These are phyloP conservation scores for Cephonodes hylas DNA, from an alignment of 2,888 invertebrate genomes.

Conservation along the genomic window DNA sequence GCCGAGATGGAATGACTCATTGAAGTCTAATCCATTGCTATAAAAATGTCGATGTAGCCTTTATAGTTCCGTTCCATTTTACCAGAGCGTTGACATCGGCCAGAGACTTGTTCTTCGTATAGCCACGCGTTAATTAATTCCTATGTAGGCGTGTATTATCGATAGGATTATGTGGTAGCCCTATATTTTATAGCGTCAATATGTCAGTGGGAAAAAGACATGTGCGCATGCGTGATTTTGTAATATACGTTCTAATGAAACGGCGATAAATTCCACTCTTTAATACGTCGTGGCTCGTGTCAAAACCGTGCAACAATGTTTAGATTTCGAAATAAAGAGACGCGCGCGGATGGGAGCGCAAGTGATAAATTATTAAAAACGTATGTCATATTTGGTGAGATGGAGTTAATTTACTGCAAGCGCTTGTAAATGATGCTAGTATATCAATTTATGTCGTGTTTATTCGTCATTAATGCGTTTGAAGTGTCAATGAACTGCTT, in stretches of 20 bases:
- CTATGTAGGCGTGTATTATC: slow-evolving; percentile 74
- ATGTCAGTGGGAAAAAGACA: slow-evolving; percentile 63
- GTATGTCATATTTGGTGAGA: background rate
- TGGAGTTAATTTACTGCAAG: background rate
- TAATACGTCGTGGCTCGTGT: background rate
- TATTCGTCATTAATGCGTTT: background rate
- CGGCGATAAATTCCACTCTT: slow-evolving; percentile 3
- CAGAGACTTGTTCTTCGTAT: slow-evolving; percentile 66
- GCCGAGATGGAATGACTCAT: slow-evolving; percentile 63
- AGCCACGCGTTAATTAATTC: slow-evolving; percentile 77
- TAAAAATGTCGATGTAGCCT: slow-evolving; percentile 65
- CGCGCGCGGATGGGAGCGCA: background rate
- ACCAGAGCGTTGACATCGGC: slow-evolving; percentile 63
- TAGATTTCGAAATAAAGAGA: slow-evolving; percentile 5
- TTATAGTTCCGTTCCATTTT: slow-evolving; percentile 69
- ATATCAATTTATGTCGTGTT: background rate
- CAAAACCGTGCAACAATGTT: slow-evolving; percentile 8
- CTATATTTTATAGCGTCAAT: slow-evolving; percentile 67
- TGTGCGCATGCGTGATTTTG: slow-evolving; percentile 43
- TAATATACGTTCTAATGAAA: slow-evolving; percentile 41
- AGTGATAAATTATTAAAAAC: background rate
- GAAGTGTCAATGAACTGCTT: background rate
- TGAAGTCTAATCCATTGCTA: slow-evolving; percentile 59
- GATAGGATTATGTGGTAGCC: slow-evolving; percentile 75
- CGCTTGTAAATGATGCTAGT: background rate